A percentile compares a stretch with the other conserved stretches of the same genome.
phyloP scores from a whole-genome alignment of 1,140 invertebrate genomes.

The Paracyclopina nana region DNA sequence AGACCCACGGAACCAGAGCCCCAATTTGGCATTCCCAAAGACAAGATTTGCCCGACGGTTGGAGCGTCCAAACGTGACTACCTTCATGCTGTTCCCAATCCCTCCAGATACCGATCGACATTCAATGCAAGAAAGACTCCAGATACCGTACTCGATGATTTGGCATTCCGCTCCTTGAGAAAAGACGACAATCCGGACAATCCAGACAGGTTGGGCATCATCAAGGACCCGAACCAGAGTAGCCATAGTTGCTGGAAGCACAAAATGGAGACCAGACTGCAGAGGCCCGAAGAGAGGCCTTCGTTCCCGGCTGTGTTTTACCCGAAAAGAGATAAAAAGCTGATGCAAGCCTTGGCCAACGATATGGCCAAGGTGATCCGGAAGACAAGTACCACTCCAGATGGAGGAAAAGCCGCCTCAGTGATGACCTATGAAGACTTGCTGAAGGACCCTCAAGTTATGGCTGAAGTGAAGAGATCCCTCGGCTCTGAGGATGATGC shows the following conservation, averaged over 20 bases:
- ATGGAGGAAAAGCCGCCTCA: not conserved
- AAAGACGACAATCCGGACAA: constrained; percentile 36
- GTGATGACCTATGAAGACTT: constrained; percentile 4
- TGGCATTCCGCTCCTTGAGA: constrained; percentile 57
- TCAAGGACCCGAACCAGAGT: constrained; percentile 4
- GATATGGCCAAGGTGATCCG: constrained; percentile 12
- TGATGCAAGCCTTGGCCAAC: constrained; percentile 4
- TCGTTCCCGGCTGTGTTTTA: not conserved
- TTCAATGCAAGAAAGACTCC: constrained; percentile 46
- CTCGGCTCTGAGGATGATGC: not conserved
- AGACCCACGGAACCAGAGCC: constrained; percentile 56
- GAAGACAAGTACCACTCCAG: constrained; percentile 8
- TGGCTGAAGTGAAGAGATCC: not conserved
- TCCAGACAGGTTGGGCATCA: constrained; percentile 11
- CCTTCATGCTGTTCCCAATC: constrained; percentile 45
- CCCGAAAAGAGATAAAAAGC: constrained; percentile 2
- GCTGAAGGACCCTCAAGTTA: not conserved
- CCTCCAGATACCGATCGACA: constrained; percentile 32
- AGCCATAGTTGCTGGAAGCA: constrained; percentile 3
- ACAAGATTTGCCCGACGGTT: constrained; percentile 43
- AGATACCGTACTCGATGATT: constrained; percentile 61
- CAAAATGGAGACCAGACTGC: not conserved
- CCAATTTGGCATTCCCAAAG: constrained; percentile 57
- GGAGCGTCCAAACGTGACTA: constrained; percentile 56
- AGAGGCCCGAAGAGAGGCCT: not conserved